These are phyloP conservation scores for Chaenocephalus aceratus DNA, from an alignment of 2,113 vertebrate species.

Conservation along the genomic window DNA sequence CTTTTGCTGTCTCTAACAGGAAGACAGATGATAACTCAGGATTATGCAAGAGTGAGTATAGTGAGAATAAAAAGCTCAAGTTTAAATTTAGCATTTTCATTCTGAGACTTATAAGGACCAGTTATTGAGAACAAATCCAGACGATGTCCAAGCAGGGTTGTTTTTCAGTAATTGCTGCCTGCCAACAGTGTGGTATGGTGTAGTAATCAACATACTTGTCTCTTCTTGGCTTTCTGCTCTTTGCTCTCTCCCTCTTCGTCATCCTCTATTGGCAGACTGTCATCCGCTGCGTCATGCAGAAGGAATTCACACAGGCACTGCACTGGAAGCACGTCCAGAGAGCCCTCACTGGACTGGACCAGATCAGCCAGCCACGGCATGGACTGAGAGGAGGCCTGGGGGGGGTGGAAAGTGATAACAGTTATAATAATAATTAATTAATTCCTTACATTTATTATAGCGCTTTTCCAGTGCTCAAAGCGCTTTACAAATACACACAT, in stretches of 20 bases:
- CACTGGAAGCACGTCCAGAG: constrained; percentile 95
- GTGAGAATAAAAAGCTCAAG: neutral
- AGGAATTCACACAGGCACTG: constrained; percentile 98
- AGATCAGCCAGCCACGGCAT: constrained; percentile 99
- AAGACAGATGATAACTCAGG: constrained; percentile 7
- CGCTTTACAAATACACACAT: no score
- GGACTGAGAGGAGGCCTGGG: constrained; percentile 95
- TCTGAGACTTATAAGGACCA: no score
- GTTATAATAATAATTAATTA: neutral
- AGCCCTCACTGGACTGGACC: constrained; percentile 98
- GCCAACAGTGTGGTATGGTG: neutral
- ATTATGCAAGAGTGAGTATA: constrained; percentile 7
- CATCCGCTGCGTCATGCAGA: constrained; percentile 94
- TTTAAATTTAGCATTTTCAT: neutral
- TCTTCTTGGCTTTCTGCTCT: constrained; percentile 93
- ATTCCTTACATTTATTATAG: no score
- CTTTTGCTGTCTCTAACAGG: constrained; percentile 92
- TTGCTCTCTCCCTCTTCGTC: constrained; percentile 96
- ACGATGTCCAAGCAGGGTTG: neutral
- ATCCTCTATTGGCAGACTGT: constrained; percentile 87
- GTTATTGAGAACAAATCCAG: no score
- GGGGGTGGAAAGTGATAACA: neutral
- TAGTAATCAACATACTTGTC: constrained; percentile 85
- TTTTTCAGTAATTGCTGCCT: neutral
- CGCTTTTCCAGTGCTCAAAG: no score